A percentile compares a stretch with the other conserved stretches of the same genome.
phyloP scores from a whole-genome alignment of 2,113 vertebrate genomes.

The Crypturellus undulatus region DNA sequence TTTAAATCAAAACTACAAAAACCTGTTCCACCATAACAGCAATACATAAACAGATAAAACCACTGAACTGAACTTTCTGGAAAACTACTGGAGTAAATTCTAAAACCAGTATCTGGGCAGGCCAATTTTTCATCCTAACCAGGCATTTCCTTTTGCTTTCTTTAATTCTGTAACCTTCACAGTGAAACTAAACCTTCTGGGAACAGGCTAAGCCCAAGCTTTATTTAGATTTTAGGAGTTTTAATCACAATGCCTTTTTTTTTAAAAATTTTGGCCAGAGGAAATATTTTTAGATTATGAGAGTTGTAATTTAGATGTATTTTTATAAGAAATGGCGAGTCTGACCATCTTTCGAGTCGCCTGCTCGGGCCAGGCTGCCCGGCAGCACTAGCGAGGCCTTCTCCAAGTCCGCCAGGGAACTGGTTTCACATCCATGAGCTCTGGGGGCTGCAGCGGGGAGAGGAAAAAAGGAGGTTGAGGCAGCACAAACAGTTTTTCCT shows the following conservation, averaged over 20 bases:
- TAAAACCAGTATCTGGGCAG: background rate
- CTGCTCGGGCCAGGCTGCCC: background rate
- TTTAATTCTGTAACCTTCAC: background rate
- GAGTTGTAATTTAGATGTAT: background rate
- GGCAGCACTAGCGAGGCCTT: background rate
- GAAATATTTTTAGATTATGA: background rate
- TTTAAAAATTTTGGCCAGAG: background rate
- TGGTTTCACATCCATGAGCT: background rate
- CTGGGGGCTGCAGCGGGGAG: background rate
- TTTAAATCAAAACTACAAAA: background rate
- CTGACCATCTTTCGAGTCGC: background rate
- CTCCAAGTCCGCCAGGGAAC: background rate
- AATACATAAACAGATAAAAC: background rate
- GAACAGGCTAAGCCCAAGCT: background rate
- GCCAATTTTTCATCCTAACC: accelerated
- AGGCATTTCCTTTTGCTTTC: background rate
- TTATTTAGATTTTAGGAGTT: background rate
- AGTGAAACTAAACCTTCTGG: background rate
- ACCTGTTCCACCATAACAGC: background rate
- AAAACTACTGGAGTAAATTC: conserved; percentile 21
- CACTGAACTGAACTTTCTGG: background rate
- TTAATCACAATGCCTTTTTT: background rate
- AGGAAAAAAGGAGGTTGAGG: background rate
- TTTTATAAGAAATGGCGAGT: background rate
- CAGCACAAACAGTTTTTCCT: background rate